Percentiles rank a stretch among this genome's conserved stretches.
These are phyloP conservation scores for Papilio gigon DNA, from an alignment of 2,888 invertebrate species.

Conservation along the genomic window DNA sequence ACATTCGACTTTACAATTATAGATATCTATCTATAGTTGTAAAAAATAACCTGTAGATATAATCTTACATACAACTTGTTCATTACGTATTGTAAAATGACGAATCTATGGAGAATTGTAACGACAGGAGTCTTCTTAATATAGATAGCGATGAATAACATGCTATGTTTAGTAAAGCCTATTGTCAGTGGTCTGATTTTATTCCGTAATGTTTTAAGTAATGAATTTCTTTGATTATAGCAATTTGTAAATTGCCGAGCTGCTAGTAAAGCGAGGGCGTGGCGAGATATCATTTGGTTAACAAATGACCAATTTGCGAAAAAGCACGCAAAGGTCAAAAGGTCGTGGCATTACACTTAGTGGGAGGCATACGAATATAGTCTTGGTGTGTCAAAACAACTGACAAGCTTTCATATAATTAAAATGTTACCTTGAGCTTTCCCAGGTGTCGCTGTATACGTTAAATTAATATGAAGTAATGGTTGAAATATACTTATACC, in stretches of 20 bases:
- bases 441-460: background rate
- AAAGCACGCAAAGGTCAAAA: conserved; percentile 64
- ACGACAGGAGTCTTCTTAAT: too few relatives aligned
- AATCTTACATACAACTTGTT: too few relatives aligned
- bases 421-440: background rate
- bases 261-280: conserved; percentile 47
- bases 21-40: too few relatives aligned
- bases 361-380: conserved; percentile 3
- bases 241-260: conserved; percentile 23
- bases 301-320: conserved; percentile 64
- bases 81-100: too few relatives aligned
- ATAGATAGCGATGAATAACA: too few relatives aligned
- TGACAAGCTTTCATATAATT: background rate
- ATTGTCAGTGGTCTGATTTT: too few relatives aligned
- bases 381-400: background rate
- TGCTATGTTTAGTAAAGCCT: too few relatives aligned
- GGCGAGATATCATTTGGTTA: conserved; percentile 52
- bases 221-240: conserved; percentile 31
- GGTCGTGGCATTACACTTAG: conserved; percentile 48
- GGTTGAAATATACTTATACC: background rate
- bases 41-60: too few relatives aligned
- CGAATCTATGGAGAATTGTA: too few relatives aligned
- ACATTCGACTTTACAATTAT: background rate
- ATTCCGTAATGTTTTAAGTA: background rate
- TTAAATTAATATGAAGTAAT: too few relatives aligned